phyloP scores from a whole-genome alignment of 2,888 invertebrate species.

The Limnephilus auricula region DNA sequence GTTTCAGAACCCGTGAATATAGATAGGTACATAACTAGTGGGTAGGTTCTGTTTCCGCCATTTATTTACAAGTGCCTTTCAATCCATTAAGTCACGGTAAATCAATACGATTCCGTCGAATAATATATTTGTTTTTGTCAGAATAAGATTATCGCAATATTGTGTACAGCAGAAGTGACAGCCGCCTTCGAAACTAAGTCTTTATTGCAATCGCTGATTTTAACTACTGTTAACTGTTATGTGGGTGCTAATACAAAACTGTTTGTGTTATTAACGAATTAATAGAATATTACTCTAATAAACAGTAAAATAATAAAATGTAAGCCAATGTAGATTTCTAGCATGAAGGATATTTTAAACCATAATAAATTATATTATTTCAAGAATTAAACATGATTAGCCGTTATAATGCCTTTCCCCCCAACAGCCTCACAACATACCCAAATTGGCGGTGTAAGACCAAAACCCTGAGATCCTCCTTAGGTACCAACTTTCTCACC shows the following conservation, averaged over 20 bases:
- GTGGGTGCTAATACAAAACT: conserved; percentile 34
- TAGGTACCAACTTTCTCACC: too few species aligned
- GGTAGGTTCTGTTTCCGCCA: conserved; percentile 47
- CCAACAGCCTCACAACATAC: too few species aligned
- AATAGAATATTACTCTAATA: neutral
- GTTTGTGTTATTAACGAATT: neutral
- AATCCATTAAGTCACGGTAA: conserved; percentile 50
- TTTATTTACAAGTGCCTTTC: conserved; percentile 59
- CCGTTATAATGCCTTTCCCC: too few species aligned
- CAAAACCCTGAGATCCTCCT: too few species aligned
- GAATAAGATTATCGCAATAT: conserved; percentile 52
- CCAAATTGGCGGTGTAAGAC: too few species aligned
- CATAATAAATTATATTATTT: neutral
- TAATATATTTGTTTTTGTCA: conserved; percentile 56
- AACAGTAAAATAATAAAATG: neutral
- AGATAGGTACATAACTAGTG: neutral
- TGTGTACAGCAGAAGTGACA: conserved; percentile 44
- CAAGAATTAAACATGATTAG: too few species aligned
- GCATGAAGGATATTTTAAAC: neutral
- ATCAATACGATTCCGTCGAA: conserved; percentile 55
- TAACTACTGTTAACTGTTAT: conserved; percentile 26
- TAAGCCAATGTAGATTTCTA: neutral
- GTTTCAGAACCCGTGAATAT: conserved; percentile 22
- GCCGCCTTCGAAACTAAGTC: conserved; percentile 35
- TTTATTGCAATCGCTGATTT: conserved; percentile 11